phyloP scores from a whole-genome alignment of 2,113 vertebrate genomes.

The Mobula hypostoma region DNA sequence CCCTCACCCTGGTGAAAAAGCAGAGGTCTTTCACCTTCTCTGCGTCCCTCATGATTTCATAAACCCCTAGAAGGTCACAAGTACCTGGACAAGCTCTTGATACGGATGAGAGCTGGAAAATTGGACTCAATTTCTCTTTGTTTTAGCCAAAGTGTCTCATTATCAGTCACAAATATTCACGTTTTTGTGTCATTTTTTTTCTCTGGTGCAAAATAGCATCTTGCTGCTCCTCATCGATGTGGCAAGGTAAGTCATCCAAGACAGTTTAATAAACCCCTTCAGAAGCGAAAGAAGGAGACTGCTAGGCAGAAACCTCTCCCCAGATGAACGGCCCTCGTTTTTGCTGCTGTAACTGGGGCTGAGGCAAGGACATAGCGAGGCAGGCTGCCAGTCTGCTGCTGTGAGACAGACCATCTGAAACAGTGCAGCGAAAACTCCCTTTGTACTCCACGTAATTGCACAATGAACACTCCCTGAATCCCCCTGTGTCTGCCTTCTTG shows the following conservation, averaged over 20 bases:
- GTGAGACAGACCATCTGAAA: neutral
- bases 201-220: no score
- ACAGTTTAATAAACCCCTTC: neutral
- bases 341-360: neutral
- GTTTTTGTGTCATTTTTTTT: no score
- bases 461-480: neutral
- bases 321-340: neutral
- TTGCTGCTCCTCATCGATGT: neutral
- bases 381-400: neutral
- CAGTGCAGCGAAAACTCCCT: neutral
- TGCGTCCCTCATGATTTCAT: no score
- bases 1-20: no score
- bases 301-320: neutral
- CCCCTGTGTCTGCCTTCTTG: neutral
- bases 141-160: no score
- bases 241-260: neutral
- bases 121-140: no score
- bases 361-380: neutral
- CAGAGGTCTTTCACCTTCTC: no score
- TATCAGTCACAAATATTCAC: no score
- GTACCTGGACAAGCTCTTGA: no score
- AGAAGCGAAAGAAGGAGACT: neutral
- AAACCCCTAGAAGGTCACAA: no score
- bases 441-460: no score
- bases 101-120: no score